Conservation (phyloP, 2,113 vertebrate species). For the Plotosus lineatus region DNA sequence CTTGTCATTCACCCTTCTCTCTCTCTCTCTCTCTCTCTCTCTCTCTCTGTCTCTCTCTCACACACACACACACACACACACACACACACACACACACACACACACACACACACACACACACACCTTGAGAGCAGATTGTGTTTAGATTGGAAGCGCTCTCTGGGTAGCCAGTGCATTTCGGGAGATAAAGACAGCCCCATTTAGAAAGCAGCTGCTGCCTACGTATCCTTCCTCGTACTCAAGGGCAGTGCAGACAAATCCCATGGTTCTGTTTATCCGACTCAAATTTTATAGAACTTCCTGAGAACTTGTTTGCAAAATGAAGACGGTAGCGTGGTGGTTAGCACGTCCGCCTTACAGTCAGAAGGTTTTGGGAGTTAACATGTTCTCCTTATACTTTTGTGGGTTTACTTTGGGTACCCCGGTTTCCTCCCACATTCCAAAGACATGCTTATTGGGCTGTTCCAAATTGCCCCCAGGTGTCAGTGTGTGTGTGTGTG, state of each 20-base stretch:
- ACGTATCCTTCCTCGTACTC: not conserved
- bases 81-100: constrained; percentile 3
- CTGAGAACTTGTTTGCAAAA: not conserved
- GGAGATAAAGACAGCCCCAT: too few species aligned
- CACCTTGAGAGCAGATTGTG: too few species aligned
- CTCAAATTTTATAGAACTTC: not conserved
- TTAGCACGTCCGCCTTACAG: too few species aligned
- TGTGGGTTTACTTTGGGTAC: too few species aligned
- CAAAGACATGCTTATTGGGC: too few species aligned
- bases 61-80: constrained; percentile 33
- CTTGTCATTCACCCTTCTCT: not conserved
- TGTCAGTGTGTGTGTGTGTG: too few species aligned
- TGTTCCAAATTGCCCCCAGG: too few species aligned
- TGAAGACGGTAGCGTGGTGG: too few species aligned
- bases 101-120: constrained; percentile 4
- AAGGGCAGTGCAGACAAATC: not conserved
- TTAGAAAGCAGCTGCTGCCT: not conserved
- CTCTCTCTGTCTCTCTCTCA: not conserved
- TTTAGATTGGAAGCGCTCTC: not conserved
- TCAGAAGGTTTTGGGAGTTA: too few species aligned
- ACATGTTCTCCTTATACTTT: too few species aligned
- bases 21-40: not conserved
- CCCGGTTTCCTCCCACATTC: too few species aligned
- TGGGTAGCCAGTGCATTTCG: not conserved
- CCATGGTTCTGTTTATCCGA: not conserved